phyloP scores from a whole-genome alignment of 2,113 vertebrate species.

The Elachura formosa region DNA sequence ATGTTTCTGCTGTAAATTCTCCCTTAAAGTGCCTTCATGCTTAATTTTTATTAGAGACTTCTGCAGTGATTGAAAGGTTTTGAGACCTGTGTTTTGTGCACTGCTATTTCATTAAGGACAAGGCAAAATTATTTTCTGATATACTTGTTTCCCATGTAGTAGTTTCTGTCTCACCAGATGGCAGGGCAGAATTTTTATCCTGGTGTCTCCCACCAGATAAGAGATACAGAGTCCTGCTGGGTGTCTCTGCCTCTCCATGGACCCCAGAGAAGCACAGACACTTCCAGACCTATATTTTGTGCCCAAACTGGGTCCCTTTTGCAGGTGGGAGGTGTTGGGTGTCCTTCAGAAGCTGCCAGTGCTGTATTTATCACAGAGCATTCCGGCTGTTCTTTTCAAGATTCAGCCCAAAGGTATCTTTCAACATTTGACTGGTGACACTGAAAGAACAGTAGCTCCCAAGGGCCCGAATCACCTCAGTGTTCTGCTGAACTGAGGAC shows the following conservation, averaged over 20 bases:
- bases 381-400: not conserved
- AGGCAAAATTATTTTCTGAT: not conserved
- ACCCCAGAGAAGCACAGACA: not conserved
- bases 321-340: not conserved
- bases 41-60: not conserved
- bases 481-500: not conserved
- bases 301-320: not conserved
- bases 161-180: not conserved
- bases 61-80: not conserved
- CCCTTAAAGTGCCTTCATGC: not conserved
- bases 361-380: not conserved
- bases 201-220: not conserved
- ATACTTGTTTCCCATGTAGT: not conserved
- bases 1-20: slow-evolving; percentile 1
- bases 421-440: not conserved
- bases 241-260: not conserved
- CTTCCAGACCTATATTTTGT: not conserved
- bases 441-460: not conserved
- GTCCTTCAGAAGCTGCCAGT: not conserved
- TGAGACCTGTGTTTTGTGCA: not conserved
- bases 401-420: not conserved
- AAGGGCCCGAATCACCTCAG: not conserved
- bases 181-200: not conserved
- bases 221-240: not conserved
- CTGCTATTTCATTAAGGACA: not conserved